These are phyloP conservation scores for Cepaea hortensis DNA, from an alignment of 2,888 invertebrate species.

Conservation along the genomic window DNA sequence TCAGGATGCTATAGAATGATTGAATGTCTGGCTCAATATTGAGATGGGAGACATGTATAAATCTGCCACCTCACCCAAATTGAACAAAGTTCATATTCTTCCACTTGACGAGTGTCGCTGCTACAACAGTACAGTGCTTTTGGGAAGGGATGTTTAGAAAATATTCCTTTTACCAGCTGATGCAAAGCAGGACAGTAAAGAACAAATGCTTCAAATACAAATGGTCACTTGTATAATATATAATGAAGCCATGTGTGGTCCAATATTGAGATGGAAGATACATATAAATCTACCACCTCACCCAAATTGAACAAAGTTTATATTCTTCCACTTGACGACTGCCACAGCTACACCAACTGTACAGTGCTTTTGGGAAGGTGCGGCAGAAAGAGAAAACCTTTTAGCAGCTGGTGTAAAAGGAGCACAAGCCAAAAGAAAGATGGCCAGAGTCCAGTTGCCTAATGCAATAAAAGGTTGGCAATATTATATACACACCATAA, in stretches of 20 bases:
- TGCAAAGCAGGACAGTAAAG: too few relatives aligned
- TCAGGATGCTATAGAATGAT: not conserved
- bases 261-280: slow-evolving; percentile 44
- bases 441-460: too few relatives aligned
- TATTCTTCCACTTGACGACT: slow-evolving; percentile 27
- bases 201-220: not conserved
- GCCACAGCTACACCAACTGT: not conserved
- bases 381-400: too few relatives aligned
- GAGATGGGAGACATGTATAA: slow-evolving; percentile 44
- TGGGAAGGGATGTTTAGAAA: not conserved
- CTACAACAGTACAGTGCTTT: slow-evolving; percentile 39
- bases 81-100: slow-evolving; percentile 44
- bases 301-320: slow-evolving; percentile 21
- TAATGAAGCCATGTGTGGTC: slow-evolving; percentile 19
- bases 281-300: not conserved
- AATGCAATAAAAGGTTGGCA: too few relatives aligned
- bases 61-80: slow-evolving; percentile 50
- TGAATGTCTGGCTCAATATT: slow-evolving; percentile 44
- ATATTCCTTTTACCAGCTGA: not conserved
- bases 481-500: too few relatives aligned
- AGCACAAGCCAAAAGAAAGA: too few relatives aligned
- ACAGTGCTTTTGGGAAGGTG: not conserved
- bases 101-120: slow-evolving; percentile 22
- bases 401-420: too few relatives aligned
- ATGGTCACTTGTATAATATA: slow-evolving; percentile 25